Base-by-base conservation (phyloP, 2,888 invertebrate species). In the Drosophila nigritarsus region DNA sequence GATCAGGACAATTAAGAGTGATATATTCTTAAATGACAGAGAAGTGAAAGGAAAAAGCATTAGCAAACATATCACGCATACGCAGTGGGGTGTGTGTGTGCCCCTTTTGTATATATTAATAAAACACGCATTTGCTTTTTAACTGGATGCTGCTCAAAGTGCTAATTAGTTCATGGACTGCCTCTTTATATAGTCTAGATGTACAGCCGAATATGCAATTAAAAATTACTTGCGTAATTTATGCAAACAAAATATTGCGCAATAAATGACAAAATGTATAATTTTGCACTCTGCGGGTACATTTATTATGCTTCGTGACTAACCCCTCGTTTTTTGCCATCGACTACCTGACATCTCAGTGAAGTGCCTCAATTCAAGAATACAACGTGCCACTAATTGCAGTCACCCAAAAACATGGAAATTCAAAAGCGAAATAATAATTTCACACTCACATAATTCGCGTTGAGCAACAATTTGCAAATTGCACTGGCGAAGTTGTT, bases 1-100 rank as follows among this genome's bases (percentile, higher is more conserved):
- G 83, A 96, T 94, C 78, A 96, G 94, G 72, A 96, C 95, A 86
- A 96, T 96, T 83, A 96, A 90, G 88, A 96, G 95, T 78, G 96
- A 96, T 92, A 96, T 95, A 94, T 96, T 96, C 96, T 96, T 95
- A 34, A 95, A 95, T 20, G 27, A 29, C 32, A 67, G 30, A 65
- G 36, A 62, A 60, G 27, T 50, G n/a, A 55, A 27, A 1, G n/a
- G 49, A 38, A 38, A 40, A 61, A 34, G 27, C 51, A 66, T 63
- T 60, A 59, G 61, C 18, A 58, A 45, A 56, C 55, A 69, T 54
- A 67, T 64, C 58, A 78, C 55, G 87, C 64, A 83, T 77, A 83
- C 67, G 74, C 80, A 68, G 45, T 61, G 75, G 45, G 63, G 32
- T 32, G 30, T 30, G 30, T 65, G 61, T 32, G 54, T 11, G 18